Evolutionary conservation across 2,113 vertebrate genomes (phyloP), one percentile per base, ranked within the genome.

Genomic region (Perca fluviatilis): DNA sequence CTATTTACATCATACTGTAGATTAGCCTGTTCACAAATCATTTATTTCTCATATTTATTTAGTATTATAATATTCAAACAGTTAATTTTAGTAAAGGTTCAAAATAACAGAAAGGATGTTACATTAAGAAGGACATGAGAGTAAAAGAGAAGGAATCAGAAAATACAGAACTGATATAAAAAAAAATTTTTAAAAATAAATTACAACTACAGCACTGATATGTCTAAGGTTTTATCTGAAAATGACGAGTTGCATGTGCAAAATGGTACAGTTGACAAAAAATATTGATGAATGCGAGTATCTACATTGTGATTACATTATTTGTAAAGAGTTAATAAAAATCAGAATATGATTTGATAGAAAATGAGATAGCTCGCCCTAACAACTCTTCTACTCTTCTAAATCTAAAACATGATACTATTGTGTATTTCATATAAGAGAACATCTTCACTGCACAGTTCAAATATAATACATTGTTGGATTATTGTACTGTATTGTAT

Each of bases 371-470:
- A 95, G 95, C 94, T 97, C 93, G 94, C 94, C 97, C 96, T 97
- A 97, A 96, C 96, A 94, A 93, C 96, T 97, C 94, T 93, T 96
- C 95, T 97, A 97, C 94, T 95, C 92, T 92, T 93, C 96, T 98
- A 97, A 96, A 95, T 97, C 97, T 97, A 97, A 97, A 97, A 96
- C 96, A 95, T 96, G 93, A 94, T 96, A 96, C 95, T 85, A 94
- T 96, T 97, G 96, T 96, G 95, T 96, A 95, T 96, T 96, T 94
- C 94, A 96, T 98, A 96, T 94, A 96, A 97, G 96, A 95, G 94
- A 97, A 97, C 96, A 97, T 98, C 95, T 96, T 96, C 96, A 98
- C 96, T 96, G 96, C 97, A 98, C 98, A 92, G 94, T 96, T 95
- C 96, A 97, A 97, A 96, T 96, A 96, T 95, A 96, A 96, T 97